Evolutionary conservation across 2,888 invertebrate genomes (phyloP), one percentile per base, ranked within the genome.

Genomic region (Mallateleia sp.): DNA sequence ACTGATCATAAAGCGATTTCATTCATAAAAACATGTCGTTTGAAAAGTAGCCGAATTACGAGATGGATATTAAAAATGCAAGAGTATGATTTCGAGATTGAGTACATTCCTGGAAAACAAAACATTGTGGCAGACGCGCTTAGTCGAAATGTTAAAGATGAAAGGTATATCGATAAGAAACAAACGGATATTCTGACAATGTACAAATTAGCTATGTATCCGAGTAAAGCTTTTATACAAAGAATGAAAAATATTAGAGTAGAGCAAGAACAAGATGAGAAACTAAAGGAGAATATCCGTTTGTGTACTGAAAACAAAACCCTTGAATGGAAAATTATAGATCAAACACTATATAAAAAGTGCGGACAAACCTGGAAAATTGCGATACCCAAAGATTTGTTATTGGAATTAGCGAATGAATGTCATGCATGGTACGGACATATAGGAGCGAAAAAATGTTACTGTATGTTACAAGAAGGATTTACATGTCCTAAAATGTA

Each of bases 1-100:
- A 91, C 91, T 0, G 93, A 93, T 66, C 92, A 93, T 54, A 88
- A 89, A 47, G 88, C 91, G 0, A 28, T 93, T 1, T 85, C 83
- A 0, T 93, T 92, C 69, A 32, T 93, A 9, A 56, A 15, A 60
- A 79, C 25, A 83, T 79, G 3, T 92, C 60, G 54, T 0, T 28
- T 92, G 0, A 84, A 89, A 54, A 67, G 92, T 64, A 75, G 89
- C 45, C 75, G 54, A 34, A 22, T 69, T 7, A 24, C 69, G 11
- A 22, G 69, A 22, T 54, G 69, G 54, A 38, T 69, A 18, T 18
- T 69, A 8, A 14, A 52, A 7, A 52, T 54, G 14, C 69, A 52
- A 38, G 69, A 69, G 20, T 69, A 54, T 8, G 52, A 69, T n/a
- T n/a, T 54, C 6, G 7, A 32, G 7, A 24, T 45, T n/a, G 6